Evolutionary conservation across 1,140 invertebrate genomes (phyloP).

Genomic region (Bombus huntii): DNA sequence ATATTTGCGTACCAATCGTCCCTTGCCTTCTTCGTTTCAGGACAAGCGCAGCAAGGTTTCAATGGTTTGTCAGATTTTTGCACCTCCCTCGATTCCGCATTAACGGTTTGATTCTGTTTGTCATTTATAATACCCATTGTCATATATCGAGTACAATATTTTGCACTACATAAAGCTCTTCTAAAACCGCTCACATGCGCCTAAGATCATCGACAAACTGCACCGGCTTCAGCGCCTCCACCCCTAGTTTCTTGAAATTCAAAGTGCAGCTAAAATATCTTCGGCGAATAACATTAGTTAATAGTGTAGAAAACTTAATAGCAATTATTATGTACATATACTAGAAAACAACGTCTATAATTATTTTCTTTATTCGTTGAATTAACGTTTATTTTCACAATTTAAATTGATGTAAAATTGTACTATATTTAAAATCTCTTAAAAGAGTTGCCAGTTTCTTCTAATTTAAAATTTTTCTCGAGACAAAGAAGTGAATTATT

Average conservation of each 20-base stretch:
- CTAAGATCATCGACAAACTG: no score
- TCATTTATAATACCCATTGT: conserved; percentile 29
- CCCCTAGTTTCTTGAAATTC: not conserved
- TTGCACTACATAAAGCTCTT: not conserved
- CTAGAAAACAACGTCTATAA: not conserved
- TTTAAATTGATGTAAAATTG: no score
- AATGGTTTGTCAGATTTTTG: conserved; percentile 35
- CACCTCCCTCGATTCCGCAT: not conserved
- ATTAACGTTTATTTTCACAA: no score
- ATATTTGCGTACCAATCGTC: conserved; percentile 91
- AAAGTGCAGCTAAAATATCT: not conserved
- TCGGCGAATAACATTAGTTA: not conserved
- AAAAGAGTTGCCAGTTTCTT: no score
- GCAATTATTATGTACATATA: not conserved
- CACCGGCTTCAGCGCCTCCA: not conserved
- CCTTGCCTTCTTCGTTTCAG: conserved; percentile 95
- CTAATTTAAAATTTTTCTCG: no score
- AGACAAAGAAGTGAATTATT: no score
- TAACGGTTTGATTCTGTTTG: not conserved
- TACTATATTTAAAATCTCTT: no score
- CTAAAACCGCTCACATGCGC: not conserved
- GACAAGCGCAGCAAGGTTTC: conserved; percentile 99
- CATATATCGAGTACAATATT: not conserved
- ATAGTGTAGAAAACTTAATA: not conserved
- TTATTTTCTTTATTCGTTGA: not conserved